Percentiles rank a stretch among this genome's conserved stretches.
Conservation (phyloP, 2,888 invertebrate species). For the Dynastes grantii region DNA sequence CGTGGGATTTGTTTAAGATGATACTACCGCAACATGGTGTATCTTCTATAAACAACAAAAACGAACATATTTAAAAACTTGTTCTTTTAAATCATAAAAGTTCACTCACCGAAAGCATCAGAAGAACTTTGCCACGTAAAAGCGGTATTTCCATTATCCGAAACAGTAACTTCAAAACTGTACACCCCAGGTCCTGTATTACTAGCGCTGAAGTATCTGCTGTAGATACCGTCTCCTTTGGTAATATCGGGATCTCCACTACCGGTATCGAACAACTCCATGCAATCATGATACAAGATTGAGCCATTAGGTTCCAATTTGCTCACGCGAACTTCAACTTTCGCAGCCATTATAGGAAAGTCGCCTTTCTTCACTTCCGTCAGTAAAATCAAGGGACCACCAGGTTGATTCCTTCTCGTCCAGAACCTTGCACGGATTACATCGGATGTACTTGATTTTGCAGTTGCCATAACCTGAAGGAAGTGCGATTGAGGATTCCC, state of each 20-base stretch:
- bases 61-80: neutral
- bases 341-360: constrained; percentile 74
- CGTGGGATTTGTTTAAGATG: constrained; percentile 62
- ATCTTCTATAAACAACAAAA: constrained; percentile 62
- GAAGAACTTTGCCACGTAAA: constrained; percentile 70
- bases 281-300: constrained; percentile 65
- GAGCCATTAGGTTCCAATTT: constrained; percentile 66
- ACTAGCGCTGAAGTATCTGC: constrained; percentile 75
- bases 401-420: constrained; percentile 66
- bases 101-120: constrained; percentile 63
- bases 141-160: constrained; percentile 74
- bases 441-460: constrained; percentile 68
- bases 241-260: constrained; percentile 78
- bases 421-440: constrained; percentile 72
- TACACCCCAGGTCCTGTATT: constrained; percentile 71
- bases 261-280: constrained; percentile 75
- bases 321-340: constrained; percentile 73
- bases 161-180: constrained; percentile 71
- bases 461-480: constrained; percentile 76
- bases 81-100: neutral
- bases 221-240: constrained; percentile 78
- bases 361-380: constrained; percentile 74
- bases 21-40: constrained; percentile 74
- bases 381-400: constrained; percentile 71
- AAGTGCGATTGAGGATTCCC: constrained; percentile 77